These are phyloP conservation scores for Salvelinus sp. DNA, from an alignment of 2,113 vertebrate species.

Conservation along the genomic window DNA sequence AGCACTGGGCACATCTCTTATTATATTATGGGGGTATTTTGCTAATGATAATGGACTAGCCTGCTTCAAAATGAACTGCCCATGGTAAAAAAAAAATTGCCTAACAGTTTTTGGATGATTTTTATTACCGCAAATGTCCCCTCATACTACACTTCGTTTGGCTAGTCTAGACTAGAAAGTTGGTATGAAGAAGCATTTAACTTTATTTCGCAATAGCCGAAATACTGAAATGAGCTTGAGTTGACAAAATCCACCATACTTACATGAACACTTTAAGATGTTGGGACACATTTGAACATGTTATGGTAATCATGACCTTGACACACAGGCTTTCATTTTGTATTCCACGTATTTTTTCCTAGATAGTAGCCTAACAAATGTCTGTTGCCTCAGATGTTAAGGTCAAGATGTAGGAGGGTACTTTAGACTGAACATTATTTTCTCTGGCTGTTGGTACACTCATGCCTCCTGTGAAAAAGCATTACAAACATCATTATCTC, in stretches of 20 bases:
- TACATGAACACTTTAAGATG: not conserved
- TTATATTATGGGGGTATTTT: not conserved
- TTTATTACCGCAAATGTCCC: too few relatives aligned
- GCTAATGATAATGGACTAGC: too few relatives aligned
- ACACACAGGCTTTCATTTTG: not conserved
- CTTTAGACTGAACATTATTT: not conserved
- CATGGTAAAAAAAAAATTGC: too few relatives aligned
- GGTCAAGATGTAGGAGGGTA: not conserved
- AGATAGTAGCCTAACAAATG: not conserved
- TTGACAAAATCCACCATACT: too few relatives aligned
- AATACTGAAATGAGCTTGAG: too few relatives aligned
- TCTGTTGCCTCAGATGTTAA: not conserved
- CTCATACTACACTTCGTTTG: too few relatives aligned
- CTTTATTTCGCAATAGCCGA: too few relatives aligned
- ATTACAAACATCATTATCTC: slow-evolving; percentile 50
- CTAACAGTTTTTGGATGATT: too few relatives aligned
- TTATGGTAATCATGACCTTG: not conserved
- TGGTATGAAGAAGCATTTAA: too few relatives aligned
- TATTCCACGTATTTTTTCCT: not conserved
- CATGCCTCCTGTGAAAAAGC: slow-evolving; percentile 21
- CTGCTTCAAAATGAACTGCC: too few relatives aligned
- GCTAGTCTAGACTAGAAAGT: too few relatives aligned
- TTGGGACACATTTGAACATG: not conserved
- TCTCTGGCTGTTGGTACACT: slow-evolving; percentile 17
- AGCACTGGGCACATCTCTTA: not conserved